These are phyloP conservation scores for Globicephala melas DNA, from an alignment of 2,113 vertebrate species.

Conservation along the genomic window DNA sequence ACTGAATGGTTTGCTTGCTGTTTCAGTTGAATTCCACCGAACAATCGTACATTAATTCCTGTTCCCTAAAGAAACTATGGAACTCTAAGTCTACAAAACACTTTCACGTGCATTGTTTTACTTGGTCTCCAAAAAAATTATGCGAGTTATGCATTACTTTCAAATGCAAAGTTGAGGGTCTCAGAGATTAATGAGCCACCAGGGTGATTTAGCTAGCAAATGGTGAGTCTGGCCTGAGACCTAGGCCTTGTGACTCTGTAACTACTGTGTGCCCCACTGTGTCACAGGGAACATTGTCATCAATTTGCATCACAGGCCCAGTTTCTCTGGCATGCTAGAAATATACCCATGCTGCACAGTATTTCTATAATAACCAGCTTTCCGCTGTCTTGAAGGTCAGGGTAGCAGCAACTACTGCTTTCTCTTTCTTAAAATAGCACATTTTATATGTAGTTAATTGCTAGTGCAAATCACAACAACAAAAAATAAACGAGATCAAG, in stretches of 20 bases:
- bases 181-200: neutral
- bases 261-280: too few relatives aligned
- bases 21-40: neutral
- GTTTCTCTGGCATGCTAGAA: neutral
- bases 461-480: neutral
- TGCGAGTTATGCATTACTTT: neutral
- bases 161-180: neutral
- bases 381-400: neutral
- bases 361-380: neutral
- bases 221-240: neutral
- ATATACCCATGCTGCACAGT: neutral
- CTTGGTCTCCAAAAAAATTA: neutral
- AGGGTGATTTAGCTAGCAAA: neutral
- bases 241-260: neutral
- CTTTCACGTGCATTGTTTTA: neutral
- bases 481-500: neutral
- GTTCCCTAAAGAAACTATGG: neutral
- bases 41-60: neutral
- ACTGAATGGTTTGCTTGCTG: neutral
- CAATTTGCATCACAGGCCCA: neutral
- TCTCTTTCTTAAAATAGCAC: neutral
- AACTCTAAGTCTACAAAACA: neutral
- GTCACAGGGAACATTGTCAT: neutral
- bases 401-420: neutral
- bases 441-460: conserved; percentile 23